These are phyloP conservation scores for Equus przewalskii DNA, from an alignment of 2,113 vertebrate genomes.

Conservation along the genomic window DNA sequence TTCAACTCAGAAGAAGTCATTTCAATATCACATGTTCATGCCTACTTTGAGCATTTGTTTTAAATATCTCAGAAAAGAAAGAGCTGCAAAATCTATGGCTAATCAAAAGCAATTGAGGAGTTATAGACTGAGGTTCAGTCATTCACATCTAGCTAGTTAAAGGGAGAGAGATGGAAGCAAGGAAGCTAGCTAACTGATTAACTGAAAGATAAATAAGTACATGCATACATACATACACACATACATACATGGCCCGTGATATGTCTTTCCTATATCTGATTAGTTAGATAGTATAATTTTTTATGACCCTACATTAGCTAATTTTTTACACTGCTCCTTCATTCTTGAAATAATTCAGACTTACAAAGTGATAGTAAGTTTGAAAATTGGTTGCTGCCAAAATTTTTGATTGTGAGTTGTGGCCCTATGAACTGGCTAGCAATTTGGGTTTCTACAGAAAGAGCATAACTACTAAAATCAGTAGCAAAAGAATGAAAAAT, in stretches of 20 bases:
- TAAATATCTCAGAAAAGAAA: background rate
- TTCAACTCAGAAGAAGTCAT: background rate
- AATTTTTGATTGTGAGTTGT: background rate
- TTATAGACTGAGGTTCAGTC: background rate
- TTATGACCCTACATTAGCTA: background rate
- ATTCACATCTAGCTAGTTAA: background rate
- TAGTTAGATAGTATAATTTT: background rate
- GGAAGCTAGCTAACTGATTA: background rate
- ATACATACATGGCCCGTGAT: background rate
- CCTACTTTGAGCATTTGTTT: conserved; percentile 18
- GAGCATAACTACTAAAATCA: background rate
- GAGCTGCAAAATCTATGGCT: background rate
- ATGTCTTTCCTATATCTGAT: background rate
- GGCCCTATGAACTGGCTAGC: background rate
- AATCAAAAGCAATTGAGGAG: background rate
- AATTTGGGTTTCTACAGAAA: background rate
- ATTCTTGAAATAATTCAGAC: background rate
- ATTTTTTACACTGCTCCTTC: background rate
- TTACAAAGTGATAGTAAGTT: background rate
- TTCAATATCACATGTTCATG: background rate
- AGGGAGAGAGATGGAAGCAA: background rate
- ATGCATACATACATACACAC: background rate
- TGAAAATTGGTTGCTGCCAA: background rate
- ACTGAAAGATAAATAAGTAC: background rate
- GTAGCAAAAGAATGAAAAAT: background rate